phyloP scores from a whole-genome alignment of 2,797 vertebrate species.

The Chiloscyllium punctatum region DNA sequence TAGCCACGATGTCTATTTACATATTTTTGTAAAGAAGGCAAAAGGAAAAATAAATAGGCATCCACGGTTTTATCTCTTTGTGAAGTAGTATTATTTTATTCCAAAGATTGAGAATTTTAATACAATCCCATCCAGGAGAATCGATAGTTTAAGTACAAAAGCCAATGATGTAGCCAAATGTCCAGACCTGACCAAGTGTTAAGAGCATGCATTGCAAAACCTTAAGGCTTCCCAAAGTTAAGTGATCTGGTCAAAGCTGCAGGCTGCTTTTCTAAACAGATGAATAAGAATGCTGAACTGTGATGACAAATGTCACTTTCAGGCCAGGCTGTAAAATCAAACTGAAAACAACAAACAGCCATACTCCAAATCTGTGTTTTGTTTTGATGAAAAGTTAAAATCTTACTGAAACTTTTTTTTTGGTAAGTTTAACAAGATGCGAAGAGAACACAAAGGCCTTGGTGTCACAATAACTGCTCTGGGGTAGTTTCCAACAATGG shows the following conservation, averaged over 20 bases:
- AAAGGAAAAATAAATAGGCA: neutral
- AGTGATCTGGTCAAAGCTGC: neutral
- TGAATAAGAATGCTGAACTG: neutral
- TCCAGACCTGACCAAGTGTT: neutral
- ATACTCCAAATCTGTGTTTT: neutral
- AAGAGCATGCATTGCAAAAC: neutral
- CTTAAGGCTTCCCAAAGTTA: neutral
- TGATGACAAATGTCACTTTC: neutral
- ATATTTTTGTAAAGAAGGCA: neutral
- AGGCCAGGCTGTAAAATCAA: neutral
- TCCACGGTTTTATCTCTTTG: neutral
- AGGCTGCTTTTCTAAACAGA: neutral
- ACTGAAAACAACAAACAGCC: neutral
- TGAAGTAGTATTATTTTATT: neutral
- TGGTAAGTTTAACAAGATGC: neutral
- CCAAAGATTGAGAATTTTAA: neutral
- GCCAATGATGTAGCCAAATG: neutral
- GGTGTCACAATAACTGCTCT: neutral
- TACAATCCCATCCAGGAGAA: neutral
- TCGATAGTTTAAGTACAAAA: neutral
- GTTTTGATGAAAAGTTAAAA: too few relatives aligned
- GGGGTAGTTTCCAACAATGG: neutral
- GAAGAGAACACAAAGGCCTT: too few relatives aligned
- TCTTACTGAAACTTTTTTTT: neutral
- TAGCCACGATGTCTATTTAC: neutral